Conservation (phyloP, 2,888 invertebrate species). For the Cerastoderma edule region DNA sequence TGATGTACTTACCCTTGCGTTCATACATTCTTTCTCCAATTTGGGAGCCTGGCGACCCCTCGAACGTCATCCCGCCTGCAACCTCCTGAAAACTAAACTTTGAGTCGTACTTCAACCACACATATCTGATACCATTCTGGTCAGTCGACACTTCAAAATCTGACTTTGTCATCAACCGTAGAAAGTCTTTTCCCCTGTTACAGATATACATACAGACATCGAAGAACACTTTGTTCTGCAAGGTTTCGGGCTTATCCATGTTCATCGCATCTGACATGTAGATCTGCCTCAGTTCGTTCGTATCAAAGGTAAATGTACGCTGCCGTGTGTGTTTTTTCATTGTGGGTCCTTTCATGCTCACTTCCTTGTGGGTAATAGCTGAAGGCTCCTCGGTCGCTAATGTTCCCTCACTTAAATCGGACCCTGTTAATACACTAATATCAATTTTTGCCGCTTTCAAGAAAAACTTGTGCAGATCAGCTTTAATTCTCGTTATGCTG, state of each 20-base stretch:
- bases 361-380: constrained; percentile 10
- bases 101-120: constrained; percentile 74
- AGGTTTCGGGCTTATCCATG: constrained; percentile 71
- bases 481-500: constrained; percentile 66
- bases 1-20: constrained; percentile 72
- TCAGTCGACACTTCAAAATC: constrained; percentile 76
- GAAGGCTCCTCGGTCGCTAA: constrained; percentile 65
- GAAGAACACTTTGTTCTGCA: constrained; percentile 79
- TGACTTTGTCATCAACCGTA: constrained; percentile 75
- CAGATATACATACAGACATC: constrained; percentile 78
- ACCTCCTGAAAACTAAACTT: constrained; percentile 74
- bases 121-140: constrained; percentile 70
- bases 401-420: constrained; percentile 70
- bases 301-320: constrained; percentile 70
- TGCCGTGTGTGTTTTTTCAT: constrained; percentile 73
- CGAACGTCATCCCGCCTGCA: constrained; percentile 63
- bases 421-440: constrained; percentile 65
- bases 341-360: constrained; percentile 54
- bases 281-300: constrained; percentile 75
- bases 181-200: constrained; percentile 77
- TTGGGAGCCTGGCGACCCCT: constrained; percentile 58
- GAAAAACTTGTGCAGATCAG: constrained; percentile 74
- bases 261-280: constrained; percentile 76
- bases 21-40: constrained; percentile 78
- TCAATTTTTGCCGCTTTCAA: constrained; percentile 70